Evolutionary conservation across 2,113 vertebrate species (phyloP).

Genomic region (Onychostoma macrolepis): DNA sequence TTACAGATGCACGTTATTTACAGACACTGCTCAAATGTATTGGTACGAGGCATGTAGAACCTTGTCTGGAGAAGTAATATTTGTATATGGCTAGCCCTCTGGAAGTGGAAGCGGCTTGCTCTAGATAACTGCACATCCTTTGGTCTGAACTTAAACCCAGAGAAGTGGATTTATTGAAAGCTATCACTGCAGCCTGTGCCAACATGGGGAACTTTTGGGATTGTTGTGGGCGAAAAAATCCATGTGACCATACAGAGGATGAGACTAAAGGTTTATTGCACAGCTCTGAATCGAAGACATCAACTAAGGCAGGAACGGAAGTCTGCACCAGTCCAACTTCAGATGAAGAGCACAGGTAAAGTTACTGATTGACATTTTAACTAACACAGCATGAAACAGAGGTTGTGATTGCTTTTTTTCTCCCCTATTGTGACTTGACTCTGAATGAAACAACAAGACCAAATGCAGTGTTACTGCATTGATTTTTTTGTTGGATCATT

Average conservation of each 20-base stretch:
- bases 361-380: not conserved
- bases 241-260: conserved; percentile 57
- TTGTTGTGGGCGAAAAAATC: conserved; percentile 65
- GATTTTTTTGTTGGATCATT: not conserved
- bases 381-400: not conserved
- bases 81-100: not conserved
- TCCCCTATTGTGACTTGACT: not conserved
- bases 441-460: not conserved
- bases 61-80: conserved; percentile 6
- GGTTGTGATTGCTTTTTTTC: not conserved
- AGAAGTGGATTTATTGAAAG: conserved; percentile 24
- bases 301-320: conserved; percentile 8
- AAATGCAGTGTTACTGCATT: not conserved
- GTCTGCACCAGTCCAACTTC: not conserved
- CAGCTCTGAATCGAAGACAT: conserved; percentile 48
- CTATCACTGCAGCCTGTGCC: not conserved
- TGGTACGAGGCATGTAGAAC: not conserved
- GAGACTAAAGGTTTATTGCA: conserved; percentile 69
- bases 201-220: conserved; percentile 72
- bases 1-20: conserved; percentile 3
- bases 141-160: not conserved
- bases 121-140: conserved; percentile 1
- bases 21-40: conserved; percentile 24
- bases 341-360: conserved; percentile 46
- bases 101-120: not conserved